Percentiles rank a stretch among this genome's conserved stretches.
Evolutionary conservation across 2,113 vertebrate species (phyloP).

Genomic region (Calypte anna): DNA sequence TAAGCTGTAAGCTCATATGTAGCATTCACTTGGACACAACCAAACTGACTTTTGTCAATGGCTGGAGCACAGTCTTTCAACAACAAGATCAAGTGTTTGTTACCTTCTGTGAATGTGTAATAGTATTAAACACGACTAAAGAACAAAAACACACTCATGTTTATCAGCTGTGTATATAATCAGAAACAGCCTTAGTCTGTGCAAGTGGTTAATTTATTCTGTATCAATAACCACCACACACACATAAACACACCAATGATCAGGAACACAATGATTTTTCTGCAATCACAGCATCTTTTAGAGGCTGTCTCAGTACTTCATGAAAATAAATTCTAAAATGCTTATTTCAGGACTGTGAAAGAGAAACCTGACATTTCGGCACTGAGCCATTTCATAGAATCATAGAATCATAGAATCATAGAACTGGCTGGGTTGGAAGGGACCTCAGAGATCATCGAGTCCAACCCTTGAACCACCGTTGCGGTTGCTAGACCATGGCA

Average conservation of each 20-base stretch:
- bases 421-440: too few species aligned
- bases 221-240: not conserved
- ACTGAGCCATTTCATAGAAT: not conserved
- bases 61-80: not conserved
- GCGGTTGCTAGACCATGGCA: too few species aligned
- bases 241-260: not conserved
- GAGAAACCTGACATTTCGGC: not conserved
- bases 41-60: not conserved
- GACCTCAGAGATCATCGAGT: too few species aligned
- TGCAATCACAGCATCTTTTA: not conserved
- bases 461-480: too few species aligned
- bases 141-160: not conserved
- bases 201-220: not conserved
- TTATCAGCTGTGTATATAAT: constrained; percentile 35
- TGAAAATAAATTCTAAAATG: not conserved
- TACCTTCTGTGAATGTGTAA: not conserved
- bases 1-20: not conserved
- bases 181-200: not conserved
- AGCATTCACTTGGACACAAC: not conserved
- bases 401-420: too few species aligned
- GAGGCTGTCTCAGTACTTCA: not conserved
- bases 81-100: not conserved
- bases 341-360: not conserved
- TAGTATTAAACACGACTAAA: not conserved
- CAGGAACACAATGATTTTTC: not conserved